Percentiles rank a stretch among this genome's conserved stretches.
Conservation (phyloP, 2,888 invertebrate species). For the Lasioglossum zephyrum region DNA sequence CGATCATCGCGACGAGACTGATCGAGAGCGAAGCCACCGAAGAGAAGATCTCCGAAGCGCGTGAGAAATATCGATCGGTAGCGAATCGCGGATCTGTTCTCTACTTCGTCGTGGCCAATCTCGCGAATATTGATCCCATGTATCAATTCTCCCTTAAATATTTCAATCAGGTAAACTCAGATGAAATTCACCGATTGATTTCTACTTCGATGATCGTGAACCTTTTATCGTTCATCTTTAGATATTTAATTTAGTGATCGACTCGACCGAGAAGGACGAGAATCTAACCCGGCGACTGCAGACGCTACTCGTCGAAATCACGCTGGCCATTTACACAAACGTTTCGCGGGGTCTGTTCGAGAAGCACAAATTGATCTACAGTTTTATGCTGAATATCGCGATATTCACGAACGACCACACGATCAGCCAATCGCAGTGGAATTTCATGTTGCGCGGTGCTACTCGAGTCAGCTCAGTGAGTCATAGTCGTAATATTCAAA, state of each 20-base stretch:
- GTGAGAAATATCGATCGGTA: slow-evolving; percentile 94
- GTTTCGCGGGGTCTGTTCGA: slow-evolving; percentile 96
- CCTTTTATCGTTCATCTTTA: slow-evolving; percentile 74
- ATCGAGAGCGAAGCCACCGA: slow-evolving; percentile 95
- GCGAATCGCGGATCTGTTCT: slow-evolving; percentile 95
- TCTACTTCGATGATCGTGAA: neutral
- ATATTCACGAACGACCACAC: slow-evolving; percentile 88
- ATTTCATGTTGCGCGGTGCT: slow-evolving; percentile 91
- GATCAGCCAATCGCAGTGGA: slow-evolving; percentile 89
- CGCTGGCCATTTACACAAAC: slow-evolving; percentile 93
- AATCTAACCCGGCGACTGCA: slow-evolving; percentile 89
- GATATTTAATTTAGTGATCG: slow-evolving; percentile 93
- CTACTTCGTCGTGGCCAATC: slow-evolving; percentile 95
- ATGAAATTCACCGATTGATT: neutral
- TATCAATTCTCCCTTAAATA: slow-evolving; percentile 97
- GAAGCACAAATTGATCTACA: slow-evolving; percentile 94
- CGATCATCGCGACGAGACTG: slow-evolving; percentile 94
- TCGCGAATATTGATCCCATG: slow-evolving; percentile 97
- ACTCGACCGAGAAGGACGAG: slow-evolving; percentile 89
- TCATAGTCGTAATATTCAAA: neutral
- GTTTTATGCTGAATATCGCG: slow-evolving; percentile 92
- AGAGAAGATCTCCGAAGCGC: slow-evolving; percentile 92
- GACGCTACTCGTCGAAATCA: slow-evolving; percentile 91
- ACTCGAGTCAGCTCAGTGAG: slow-evolving; percentile 85
- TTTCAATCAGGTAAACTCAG: slow-evolving; percentile 88